These are phyloP conservation scores for Dolomedes plantarius DNA, from an alignment of 2,888 invertebrate species.

Conservation along the genomic window DNA sequence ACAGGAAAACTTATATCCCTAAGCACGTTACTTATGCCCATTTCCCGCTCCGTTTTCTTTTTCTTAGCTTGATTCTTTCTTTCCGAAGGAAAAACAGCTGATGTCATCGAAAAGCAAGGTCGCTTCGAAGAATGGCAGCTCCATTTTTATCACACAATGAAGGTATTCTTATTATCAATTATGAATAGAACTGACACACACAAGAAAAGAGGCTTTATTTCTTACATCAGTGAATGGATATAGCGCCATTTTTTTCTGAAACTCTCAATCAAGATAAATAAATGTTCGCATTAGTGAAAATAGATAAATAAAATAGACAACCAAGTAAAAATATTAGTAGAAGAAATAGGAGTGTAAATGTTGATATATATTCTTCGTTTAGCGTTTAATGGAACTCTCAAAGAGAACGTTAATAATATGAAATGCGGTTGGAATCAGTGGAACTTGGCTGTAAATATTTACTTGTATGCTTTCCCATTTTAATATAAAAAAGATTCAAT, in stretches of 20 bases:
- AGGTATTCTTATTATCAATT: conserved; percentile 4
- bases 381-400: too few species aligned
- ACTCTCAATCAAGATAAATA: not conserved
- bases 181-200: not conserved
- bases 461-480: too few species aligned
- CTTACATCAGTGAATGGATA: not conserved
- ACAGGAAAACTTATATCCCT: not conserved
- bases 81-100: not conserved
- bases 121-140: not conserved
- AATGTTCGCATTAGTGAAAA: not conserved
- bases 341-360: too few species aligned
- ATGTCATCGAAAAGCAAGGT: not conserved
- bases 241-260: not conserved
- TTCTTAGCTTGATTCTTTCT: not conserved
- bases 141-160: not conserved
- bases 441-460: too few species aligned
- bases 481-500: too few species aligned
- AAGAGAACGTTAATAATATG: too few species aligned
- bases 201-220: not conserved
- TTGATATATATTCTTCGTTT: too few species aligned
- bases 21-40: conserved; percentile 2
- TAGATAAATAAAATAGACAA: not conserved
- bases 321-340: not conserved
- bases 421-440: too few species aligned
- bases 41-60: not conserved